Conservation (phyloP, 1,140 invertebrate species). For the Rhagoletis zephyria region DNA sequence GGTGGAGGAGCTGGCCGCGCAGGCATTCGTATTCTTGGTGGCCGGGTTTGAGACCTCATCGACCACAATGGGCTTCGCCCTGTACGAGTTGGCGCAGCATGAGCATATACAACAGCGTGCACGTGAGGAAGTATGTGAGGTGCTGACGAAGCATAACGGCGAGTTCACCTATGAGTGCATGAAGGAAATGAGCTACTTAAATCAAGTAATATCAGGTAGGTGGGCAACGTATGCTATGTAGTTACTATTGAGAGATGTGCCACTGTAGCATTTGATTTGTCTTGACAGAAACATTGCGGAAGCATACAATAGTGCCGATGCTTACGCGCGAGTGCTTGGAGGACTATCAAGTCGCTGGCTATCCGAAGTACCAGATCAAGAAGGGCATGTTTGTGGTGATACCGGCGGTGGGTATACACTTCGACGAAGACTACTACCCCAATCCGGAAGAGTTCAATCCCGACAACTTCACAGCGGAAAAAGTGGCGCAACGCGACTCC, state of each 20-base stretch:
- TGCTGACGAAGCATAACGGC: slow-evolving; percentile 58
- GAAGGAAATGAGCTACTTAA: slow-evolving; percentile 67
- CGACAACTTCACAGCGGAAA: slow-evolving; percentile 74
- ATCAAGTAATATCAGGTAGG: slow-evolving; percentile 70
- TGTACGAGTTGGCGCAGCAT: slow-evolving; percentile 69
- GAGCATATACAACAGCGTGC: slow-evolving; percentile 74
- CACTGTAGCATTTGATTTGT: background rate
- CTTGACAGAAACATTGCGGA: slow-evolving; percentile 66
- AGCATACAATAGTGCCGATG: slow-evolving; percentile 72
- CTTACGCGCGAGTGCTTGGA: slow-evolving; percentile 73
- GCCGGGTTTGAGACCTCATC: slow-evolving; percentile 71
- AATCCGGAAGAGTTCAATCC: slow-evolving; percentile 77
- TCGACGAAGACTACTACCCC: slow-evolving; percentile 75
- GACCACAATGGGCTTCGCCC: slow-evolving; percentile 73
- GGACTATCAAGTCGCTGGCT: slow-evolving; percentile 72
- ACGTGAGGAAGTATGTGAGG: slow-evolving; percentile 73
- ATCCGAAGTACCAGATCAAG: slow-evolving; percentile 67
- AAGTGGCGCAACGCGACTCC: slow-evolving; percentile 69
- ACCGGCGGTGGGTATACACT: slow-evolving; percentile 76
- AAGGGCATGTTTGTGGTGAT: slow-evolving; percentile 74
- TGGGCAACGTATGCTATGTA: background rate
- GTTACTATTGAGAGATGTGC: background rate
- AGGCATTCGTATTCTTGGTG: slow-evolving; percentile 68
- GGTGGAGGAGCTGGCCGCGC: slow-evolving; percentile 67
- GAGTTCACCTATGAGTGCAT: slow-evolving; percentile 69